Base-by-base conservation (phyloP, 2,888 invertebrate genomes). In the Ichneumon xanthorius region DNA sequence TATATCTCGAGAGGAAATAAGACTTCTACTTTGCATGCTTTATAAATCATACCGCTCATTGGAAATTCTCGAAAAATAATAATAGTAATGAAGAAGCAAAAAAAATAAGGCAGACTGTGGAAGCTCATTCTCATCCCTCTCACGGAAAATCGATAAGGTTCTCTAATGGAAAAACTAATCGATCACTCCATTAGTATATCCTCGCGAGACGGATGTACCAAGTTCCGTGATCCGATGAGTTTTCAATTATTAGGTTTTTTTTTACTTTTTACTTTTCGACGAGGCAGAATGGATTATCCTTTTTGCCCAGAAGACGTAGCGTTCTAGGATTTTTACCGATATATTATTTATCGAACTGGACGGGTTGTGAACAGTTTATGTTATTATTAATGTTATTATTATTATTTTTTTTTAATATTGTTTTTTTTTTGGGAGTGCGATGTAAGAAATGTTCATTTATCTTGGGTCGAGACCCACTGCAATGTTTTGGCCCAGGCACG, bases 1-100 rank as follows among this genome's bases (percentile, higher is more conserved):
- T 61, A 63, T 75, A 75, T 75, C 73, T 63, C 61, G 65, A 68
- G 55, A 70, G 77, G 22, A 48, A 72, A 58, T 55, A 65, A 50
- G 70, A 86, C 80, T 78, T 82, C 81, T 72, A 85, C 77, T 87
- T 86, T 84, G 79, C 84, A 63, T 82, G 75, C 85, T 82, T 75
- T 75, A 61, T 75, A 48, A 61, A 63, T 63, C 58, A 63, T 37
- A 5, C 11, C 16, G 16, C 9, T 61, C 58, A 26, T 48, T 26
- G 22, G 45, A 61, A 73, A 14, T 48, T 63, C n/a, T 61, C 37
- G n/a, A 4, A 30, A 61, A 61, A 73, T 58, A 40, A 73, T 73
- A 14, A 45, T 58, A 58, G 45, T 45, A 45, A 45, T 45, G 45
- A 45, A 45, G 14, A 45, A 68, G n/a, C n/a, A 68, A 22, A 68